These are phyloP conservation scores for Melinopterus prodromus DNA, from an alignment of 2,888 invertebrate genomes.

Conservation along the genomic window DNA sequence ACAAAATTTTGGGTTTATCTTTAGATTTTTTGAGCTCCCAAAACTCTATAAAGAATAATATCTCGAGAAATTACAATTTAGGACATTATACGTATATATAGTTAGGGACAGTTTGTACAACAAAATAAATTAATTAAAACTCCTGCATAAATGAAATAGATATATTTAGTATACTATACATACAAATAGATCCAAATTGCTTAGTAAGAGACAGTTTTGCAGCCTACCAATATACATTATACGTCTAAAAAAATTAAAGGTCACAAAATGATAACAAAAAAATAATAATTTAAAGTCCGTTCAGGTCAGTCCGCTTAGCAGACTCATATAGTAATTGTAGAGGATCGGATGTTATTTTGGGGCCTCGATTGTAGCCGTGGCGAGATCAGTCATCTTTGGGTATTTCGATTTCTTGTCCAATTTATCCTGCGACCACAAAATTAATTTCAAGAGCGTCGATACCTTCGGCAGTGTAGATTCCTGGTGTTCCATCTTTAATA, in stretches of 20 bases:
- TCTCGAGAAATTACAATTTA: too few relatives aligned
- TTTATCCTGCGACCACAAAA: conserved; percentile 96
- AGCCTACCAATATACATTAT: not conserved
- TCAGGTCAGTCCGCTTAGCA: conserved; percentile 32
- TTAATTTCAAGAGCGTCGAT: conserved; percentile 89
- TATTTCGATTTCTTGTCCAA: conserved; percentile 94
- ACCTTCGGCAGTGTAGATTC: conserved; percentile 91
- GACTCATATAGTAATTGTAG: conserved; percentile 34
- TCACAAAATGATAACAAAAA: not conserved
- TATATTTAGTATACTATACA: not conserved
- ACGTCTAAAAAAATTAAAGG: not conserved
- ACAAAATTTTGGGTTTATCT: too few relatives aligned
- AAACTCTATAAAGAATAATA: too few relatives aligned
- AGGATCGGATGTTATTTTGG: conserved; percentile 64
- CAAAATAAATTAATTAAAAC: not conserved
- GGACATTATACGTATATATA: too few relatives aligned
- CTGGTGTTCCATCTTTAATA: conserved; percentile 91
- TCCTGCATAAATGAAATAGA: not conserved
- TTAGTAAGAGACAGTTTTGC: not conserved
- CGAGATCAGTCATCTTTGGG: conserved; percentile 93
- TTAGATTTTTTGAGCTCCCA: too few relatives aligned
- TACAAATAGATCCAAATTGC: not conserved
- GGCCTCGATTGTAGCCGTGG: conserved; percentile 82
- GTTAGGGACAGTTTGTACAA: conserved; percentile 11
- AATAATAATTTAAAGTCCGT: not conserved